Percentiles rank a stretch among this genome's conserved stretches.
Conservation (phyloP, 1,140 invertebrate species). For the Drosophila athabasca region DNA sequence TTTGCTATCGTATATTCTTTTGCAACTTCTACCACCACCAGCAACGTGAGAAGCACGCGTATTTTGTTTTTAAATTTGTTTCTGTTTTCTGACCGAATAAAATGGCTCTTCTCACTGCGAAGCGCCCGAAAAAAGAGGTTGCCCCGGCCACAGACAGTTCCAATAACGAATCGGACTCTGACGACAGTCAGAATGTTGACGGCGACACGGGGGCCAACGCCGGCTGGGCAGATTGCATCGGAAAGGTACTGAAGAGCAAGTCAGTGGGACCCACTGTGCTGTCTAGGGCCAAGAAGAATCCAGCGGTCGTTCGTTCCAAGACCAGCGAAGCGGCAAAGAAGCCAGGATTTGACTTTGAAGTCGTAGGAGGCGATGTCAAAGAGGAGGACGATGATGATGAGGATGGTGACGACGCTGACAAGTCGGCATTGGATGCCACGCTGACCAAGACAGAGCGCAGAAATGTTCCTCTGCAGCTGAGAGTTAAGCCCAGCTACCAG, state of each 20-base stretch:
- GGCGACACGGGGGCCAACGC: conserved; percentile 49
- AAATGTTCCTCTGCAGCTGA: conserved; percentile 87
- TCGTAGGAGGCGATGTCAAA: conserved; percentile 83
- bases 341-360: conserved; percentile 84
- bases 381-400: conserved; percentile 71
- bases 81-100: not conserved
- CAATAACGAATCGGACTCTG: conserved; percentile 36
- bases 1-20: not conserved
- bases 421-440: conserved; percentile 62
- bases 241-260: conserved; percentile 56
- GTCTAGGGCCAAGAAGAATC: conserved; percentile 52
- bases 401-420: conserved; percentile 82
- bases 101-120: conserved; percentile 51
- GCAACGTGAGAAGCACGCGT: conserved; percentile 48
- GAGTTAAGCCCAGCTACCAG: conserved; percentile 90
- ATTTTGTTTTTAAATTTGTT: conserved; percentile 33
- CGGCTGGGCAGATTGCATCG: conserved; percentile 65
- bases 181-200: conserved; percentile 21
- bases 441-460: conserved; percentile 66
- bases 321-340: conserved; percentile 17
- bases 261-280: conserved; percentile 40
- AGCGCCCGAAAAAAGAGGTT: conserved; percentile 14
- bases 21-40: conserved; percentile 12
- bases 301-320: conserved; percentile 20
- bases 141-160: conserved; percentile 16